Evolutionary conservation across 2,113 vertebrate genomes (phyloP), one percentile per base, ranked within the genome.

Genomic region (Motacilla tschutschensis): DNA sequence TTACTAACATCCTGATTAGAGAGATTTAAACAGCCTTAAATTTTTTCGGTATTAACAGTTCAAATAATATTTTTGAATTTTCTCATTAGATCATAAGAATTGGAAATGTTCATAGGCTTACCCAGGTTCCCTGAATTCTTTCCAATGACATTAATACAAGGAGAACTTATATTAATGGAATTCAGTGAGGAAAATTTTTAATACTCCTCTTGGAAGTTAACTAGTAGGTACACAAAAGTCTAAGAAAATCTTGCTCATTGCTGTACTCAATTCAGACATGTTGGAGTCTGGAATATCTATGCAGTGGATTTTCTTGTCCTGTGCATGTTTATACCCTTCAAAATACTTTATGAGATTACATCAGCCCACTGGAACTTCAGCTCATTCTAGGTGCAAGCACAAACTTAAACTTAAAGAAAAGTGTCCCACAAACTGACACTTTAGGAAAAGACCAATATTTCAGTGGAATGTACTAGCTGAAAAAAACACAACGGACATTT

Each of bases 61-160:
- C 10, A 74, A 66, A 19, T 7, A 38, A 19, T 29, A 18, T 1
- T 69, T 79, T 9, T 48, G 1, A 40, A 24, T 47, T 53, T 79
- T 85, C 5, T 75, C 3, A 28, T 60, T 77, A 66, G 10, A 24
- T 17, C 51, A 2, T 12, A 72, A 35, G 16, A 69, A 47, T 2
- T 60, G 4, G 9, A 70, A 77, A 59, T 48, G 41, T n/a, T 19
- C 2, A 20, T 28, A 29, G 43, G 2, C 29, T 80, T 88, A 50
- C 9, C 0, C 8, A 51, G 2, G 5, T 53, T 79, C 3, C 2
- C 22, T 15, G 16, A 26, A 26, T 25, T 0, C 3, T 87, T 91
- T 62, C 25, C 3, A 69, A 13, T 5, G 24, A 6, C 2, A 54
- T 35, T 76, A 7, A 35, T n/a, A 43, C 9, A 63, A 40, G 15